Evolutionary conservation across 2,888 invertebrate genomes (phyloP).

Genomic region (Tupiocoris notatus): DNA sequence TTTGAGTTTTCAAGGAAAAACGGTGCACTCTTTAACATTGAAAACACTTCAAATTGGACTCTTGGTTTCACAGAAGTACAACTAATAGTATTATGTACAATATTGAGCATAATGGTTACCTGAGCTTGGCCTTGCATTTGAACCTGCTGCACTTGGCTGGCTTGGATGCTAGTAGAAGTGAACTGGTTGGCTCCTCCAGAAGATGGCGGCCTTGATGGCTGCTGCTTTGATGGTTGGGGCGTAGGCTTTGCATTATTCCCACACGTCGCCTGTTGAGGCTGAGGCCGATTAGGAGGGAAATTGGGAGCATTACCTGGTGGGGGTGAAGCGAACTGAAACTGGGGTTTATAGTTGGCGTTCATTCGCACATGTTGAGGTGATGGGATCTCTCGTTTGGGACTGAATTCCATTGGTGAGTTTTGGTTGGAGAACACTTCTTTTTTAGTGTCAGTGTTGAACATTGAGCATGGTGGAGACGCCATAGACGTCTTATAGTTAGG

Average conservation of each 20-base stretch:
- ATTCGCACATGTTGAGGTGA: conserved; percentile 49
- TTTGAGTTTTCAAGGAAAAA: conserved; percentile 43
- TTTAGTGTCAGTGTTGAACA: conserved; percentile 52
- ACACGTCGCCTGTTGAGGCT: conserved; percentile 8
- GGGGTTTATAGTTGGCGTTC: conserved; percentile 51
- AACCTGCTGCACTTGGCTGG: conserved; percentile 84
- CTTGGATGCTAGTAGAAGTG: conserved; percentile 60
- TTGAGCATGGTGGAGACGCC: conserved; percentile 31
- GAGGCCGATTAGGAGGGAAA: conserved; percentile 51
- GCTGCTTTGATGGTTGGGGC: conserved; percentile 16
- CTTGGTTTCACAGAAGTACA: too few relatives aligned
- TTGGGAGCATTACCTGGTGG: conserved; percentile 53
- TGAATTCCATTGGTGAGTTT: conserved; percentile 51
- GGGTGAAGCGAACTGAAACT: conserved; percentile 41
- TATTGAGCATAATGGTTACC: too few relatives aligned
- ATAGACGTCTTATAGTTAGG: conserved; percentile 25
- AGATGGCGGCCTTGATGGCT: conserved; percentile 47
- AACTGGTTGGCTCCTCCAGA: conserved; percentile 26
- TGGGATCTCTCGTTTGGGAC: conserved; percentile 51
- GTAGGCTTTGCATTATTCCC: conserved; percentile 6
- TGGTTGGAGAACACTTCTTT: conserved; percentile 51
- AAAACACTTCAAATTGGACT: too few relatives aligned
- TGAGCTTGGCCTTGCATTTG: conserved; percentile 65
- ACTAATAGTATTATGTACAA: too few relatives aligned
- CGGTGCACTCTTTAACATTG: too few relatives aligned